These are phyloP conservation scores for Drosophila sp. DNA, from an alignment of 1,140 invertebrate species.

Conservation along the genomic window DNA sequence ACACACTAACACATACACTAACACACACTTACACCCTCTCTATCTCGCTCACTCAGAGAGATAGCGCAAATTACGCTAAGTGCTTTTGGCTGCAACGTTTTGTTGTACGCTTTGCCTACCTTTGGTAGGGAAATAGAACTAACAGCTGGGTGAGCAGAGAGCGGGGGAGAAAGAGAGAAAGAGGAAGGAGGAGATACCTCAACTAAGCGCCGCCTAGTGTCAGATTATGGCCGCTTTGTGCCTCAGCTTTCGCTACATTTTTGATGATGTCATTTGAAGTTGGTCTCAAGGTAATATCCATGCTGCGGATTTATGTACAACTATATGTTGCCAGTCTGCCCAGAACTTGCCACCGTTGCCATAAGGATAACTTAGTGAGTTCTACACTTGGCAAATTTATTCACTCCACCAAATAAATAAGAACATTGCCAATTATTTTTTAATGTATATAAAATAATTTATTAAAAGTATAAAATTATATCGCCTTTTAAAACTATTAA, in stretches of 20 bases:
- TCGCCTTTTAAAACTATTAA: no score
- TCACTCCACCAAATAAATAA: no score
- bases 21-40: slow-evolving; percentile 3
- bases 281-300: slow-evolving; percentile 68
- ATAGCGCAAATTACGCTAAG: slow-evolving; percentile 77
- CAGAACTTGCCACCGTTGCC: background rate
- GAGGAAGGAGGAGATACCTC: slow-evolving; percentile 5
- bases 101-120: slow-evolving; percentile 53
- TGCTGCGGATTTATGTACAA: slow-evolving; percentile 64
- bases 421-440: no score
- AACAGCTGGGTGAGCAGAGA: no score
- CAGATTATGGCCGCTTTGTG: slow-evolving; percentile 80
- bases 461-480: no score
- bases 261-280: slow-evolving; percentile 81
- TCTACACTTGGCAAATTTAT: background rate
- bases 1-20: background rate
- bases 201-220: slow-evolving; percentile 78
- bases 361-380: background rate
- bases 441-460: no score
- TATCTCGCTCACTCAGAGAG: slow-evolving; percentile 26
- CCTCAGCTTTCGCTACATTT: slow-evolving; percentile 70
- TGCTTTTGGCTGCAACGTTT: slow-evolving; percentile 76
- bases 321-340: background rate
- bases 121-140: slow-evolving; percentile 24
- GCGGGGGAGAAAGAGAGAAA: no score